These are phyloP conservation scores for Pipa parva DNA, from an alignment of 2,113 vertebrate species.

Conservation along the genomic window DNA sequence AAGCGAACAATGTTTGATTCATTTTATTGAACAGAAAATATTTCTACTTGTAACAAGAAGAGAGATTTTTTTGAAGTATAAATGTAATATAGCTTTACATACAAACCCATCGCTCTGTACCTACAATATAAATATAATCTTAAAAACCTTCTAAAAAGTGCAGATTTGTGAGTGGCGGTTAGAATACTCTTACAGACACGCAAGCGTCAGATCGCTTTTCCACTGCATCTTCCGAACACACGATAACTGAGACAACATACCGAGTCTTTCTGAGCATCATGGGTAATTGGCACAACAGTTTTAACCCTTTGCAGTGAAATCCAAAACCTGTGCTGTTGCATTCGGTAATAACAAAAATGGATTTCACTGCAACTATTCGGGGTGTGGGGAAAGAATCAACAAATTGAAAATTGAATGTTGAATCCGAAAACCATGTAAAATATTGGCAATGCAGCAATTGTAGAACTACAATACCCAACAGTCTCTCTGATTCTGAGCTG, in stretches of 20 bases:
- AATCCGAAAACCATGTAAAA: neutral
- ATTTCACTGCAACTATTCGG: no score
- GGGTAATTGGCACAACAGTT: neutral
- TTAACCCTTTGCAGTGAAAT: neutral
- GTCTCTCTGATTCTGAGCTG: no score
- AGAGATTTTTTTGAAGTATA: slow-evolving; percentile 76
- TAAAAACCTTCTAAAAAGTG: slow-evolving; percentile 78
- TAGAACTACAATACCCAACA: neutral
- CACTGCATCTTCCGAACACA: slow-evolving; percentile 11
- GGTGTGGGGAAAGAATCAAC: neutral
- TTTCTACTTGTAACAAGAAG: slow-evolving; percentile 75
- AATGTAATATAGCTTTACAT: slow-evolving; percentile 72
- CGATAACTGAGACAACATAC: no score
- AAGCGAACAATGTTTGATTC: slow-evolving; percentile 51
- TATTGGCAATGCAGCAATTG: neutral
- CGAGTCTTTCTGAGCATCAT: neutral
- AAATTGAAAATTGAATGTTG: no score
- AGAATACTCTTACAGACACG: slow-evolving; percentile 65
- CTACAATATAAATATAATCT: slow-evolving; percentile 72
- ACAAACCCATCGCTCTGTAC: slow-evolving; percentile 78
- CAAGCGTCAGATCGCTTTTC: neutral
- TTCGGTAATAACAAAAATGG: neutral
- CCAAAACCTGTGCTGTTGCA: neutral
- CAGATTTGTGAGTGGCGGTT: slow-evolving; percentile 74
- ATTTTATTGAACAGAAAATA: slow-evolving; percentile 81